Evolutionary conservation across 2,113 vertebrate genomes (phyloP).

Genomic region (Syrrhaptes paradoxus): DNA sequence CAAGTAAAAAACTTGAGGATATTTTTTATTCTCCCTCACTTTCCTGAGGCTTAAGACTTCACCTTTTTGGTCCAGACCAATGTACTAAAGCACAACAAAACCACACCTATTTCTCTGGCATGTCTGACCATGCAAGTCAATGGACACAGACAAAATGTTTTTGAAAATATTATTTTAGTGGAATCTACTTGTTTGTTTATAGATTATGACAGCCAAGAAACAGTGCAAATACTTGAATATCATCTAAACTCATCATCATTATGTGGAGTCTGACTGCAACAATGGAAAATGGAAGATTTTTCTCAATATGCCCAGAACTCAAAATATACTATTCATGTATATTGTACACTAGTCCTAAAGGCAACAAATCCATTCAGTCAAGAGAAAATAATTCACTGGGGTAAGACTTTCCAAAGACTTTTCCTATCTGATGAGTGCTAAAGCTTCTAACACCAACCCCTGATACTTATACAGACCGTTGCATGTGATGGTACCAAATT

Average conservation of each 20-base stretch:
- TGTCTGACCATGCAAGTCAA: background rate
- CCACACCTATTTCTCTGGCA: background rate
- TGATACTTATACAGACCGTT: rapidly evolving
- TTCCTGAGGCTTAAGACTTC: background rate
- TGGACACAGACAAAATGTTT: background rate
- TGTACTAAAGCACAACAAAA: background rate
- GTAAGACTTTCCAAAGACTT: background rate
- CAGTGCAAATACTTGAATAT: background rate
- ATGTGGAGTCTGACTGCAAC: background rate
- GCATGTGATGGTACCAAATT: background rate
- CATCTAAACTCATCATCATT: background rate
- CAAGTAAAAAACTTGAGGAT: background rate
- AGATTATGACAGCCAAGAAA: background rate
- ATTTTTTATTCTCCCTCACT: background rate
- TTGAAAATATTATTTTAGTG: background rate
- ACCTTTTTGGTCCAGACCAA: background rate
- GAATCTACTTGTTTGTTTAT: background rate
- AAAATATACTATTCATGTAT: background rate
- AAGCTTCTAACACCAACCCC: background rate
- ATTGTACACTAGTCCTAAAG: background rate
- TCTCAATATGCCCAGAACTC: background rate
- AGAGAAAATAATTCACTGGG: background rate
- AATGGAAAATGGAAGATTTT: background rate
- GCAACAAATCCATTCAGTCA: background rate
- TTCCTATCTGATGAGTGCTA: background rate